phyloP scores from a whole-genome alignment of 2,113 vertebrate genomes.

The Turdus rufiventris region DNA sequence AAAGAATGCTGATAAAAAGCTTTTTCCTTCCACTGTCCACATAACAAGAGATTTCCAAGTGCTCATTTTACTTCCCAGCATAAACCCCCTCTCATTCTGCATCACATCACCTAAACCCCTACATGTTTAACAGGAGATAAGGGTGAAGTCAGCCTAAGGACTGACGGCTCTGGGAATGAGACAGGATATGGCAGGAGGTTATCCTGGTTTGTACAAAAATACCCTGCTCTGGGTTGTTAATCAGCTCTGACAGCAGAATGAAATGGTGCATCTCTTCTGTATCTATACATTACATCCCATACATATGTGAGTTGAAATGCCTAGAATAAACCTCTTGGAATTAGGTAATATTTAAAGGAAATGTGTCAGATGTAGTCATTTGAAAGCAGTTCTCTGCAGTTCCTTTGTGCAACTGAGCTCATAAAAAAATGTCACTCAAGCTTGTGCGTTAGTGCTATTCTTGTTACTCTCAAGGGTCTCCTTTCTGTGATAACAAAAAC shows the following conservation, averaged over 20 bases:
- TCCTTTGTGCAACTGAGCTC: slow-evolving; percentile 31
- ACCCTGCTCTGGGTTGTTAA: slow-evolving; percentile 20
- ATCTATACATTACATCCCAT: background rate
- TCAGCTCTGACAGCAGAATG: slow-evolving; percentile 29
- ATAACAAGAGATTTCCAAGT: slow-evolving; percentile 2
- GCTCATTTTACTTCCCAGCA: background rate
- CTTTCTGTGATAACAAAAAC: background rate
- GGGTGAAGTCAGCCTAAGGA: slow-evolving; percentile 12
- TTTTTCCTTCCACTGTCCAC: slow-evolving; percentile 29
- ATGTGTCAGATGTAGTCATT: background rate
- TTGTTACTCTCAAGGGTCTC: slow-evolving; percentile 33
- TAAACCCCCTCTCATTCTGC: slow-evolving; percentile 43
- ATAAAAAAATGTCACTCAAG: slow-evolving; percentile 11
- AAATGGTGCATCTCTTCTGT: background rate
- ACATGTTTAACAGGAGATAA: slow-evolving; percentile 59
- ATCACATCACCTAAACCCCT: slow-evolving; percentile 44
- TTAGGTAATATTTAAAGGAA: slow-evolving; percentile 1
- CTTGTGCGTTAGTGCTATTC: slow-evolving; percentile 32
- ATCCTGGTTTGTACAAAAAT: slow-evolving; percentile 49
- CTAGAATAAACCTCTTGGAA: slow-evolving; percentile 15
- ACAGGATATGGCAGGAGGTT: slow-evolving; percentile 46
- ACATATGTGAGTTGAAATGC: background rate
- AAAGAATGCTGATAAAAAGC: background rate
- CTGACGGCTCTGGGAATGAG: slow-evolving; percentile 52
- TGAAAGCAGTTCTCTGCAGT: slow-evolving; percentile 4